Conservation (phyloP, 2,888 invertebrate species). For the Mimumesa dahlbomi region DNA sequence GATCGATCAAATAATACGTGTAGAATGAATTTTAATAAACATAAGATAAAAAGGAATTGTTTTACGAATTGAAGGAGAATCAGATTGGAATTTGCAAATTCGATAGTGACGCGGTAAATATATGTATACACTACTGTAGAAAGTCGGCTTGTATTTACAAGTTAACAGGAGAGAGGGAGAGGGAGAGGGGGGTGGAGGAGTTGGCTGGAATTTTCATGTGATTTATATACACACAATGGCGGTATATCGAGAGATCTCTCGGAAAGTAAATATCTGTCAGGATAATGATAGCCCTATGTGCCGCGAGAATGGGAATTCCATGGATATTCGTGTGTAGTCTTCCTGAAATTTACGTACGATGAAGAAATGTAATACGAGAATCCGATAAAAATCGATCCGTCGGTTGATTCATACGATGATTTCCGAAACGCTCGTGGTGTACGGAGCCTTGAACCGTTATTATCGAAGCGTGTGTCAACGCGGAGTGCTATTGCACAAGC, state of each 20-base stretch:
- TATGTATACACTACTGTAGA: no score
- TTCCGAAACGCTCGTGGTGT: slow-evolving; percentile 24
- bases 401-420: slow-evolving; percentile 24
- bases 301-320: background rate
- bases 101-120: no score
- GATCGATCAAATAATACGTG: no score
- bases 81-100: no score
- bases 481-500: slow-evolving; percentile 40
- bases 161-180: no score
- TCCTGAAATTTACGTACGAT: slow-evolving; percentile 11
- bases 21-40: no score
- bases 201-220: background rate
- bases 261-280: background rate
- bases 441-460: slow-evolving; percentile 37
- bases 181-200: background rate
- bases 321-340: no score
- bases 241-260: no score
- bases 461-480: slow-evolving; percentile 35
- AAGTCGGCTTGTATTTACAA: no score
- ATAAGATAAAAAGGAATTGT: no score
- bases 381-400: background rate
- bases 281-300: background rate
- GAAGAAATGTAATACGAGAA: background rate
- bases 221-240: no score
- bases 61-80: no score